Evolutionary conservation across 2,888 invertebrate genomes (phyloP).

Genomic region (Erebia palarica): DNA sequence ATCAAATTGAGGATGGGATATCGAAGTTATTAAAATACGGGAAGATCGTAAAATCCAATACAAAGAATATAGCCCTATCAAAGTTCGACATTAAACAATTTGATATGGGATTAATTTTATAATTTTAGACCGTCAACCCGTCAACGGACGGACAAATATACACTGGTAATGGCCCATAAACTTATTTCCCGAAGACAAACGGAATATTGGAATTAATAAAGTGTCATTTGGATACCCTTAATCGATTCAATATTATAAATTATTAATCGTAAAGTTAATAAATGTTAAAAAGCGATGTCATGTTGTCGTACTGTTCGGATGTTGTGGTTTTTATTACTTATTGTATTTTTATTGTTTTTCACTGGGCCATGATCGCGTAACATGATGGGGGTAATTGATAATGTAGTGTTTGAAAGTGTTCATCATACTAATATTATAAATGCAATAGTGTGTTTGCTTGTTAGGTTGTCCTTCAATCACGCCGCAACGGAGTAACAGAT

Average conservation of each 20-base stretch:
- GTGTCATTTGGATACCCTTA: constrained; percentile 27
- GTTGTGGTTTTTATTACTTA: constrained; percentile 9
- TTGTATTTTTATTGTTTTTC: neutral
- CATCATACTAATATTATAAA: too few species aligned
- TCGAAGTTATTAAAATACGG: neutral
- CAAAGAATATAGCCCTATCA: constrained; percentile 15
- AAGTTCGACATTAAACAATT: constrained; percentile 29
- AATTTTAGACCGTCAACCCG: constrained; percentile 27
- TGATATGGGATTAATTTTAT: constrained; percentile 35
- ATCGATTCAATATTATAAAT: constrained; percentile 29
- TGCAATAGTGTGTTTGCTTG: too few species aligned
- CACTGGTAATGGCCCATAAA: constrained; percentile 35
- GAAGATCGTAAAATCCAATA: constrained; percentile 8
- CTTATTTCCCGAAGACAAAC: constrained; percentile 30
- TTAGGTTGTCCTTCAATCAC: too few species aligned
- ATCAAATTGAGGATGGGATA: neutral
- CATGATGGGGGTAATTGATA: neutral
- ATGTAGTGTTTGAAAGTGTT: neutral
- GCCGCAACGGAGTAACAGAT: too few species aligned
- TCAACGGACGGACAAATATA: constrained; percentile 29
- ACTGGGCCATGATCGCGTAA: neutral
- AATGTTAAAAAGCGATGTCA: constrained; percentile 19
- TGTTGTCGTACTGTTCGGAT: constrained; percentile 12
- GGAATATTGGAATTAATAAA: constrained; percentile 35
- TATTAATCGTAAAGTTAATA: constrained; percentile 21